Conservation (phyloP, 1,140 invertebrate genomes). For the Lepidurus arcticus region DNA sequence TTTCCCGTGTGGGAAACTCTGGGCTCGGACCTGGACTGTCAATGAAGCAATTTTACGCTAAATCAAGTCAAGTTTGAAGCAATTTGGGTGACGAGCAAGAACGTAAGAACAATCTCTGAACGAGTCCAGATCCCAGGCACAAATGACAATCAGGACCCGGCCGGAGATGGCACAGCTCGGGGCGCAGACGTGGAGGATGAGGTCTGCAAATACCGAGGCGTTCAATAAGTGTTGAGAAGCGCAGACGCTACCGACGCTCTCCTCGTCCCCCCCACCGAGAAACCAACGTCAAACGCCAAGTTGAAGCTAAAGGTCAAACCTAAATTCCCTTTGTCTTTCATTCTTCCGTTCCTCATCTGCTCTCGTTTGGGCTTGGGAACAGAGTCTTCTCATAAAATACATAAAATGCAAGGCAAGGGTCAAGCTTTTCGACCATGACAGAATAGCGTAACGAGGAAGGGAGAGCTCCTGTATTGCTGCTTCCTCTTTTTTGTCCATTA, state of each 20-base stretch:
- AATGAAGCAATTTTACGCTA: neutral
- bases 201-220: neutral
- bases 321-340: neutral
- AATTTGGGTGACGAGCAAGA: neutral
- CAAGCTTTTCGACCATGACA: too few species aligned
- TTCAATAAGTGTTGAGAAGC: neutral
- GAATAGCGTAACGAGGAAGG: too few species aligned
- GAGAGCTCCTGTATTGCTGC: too few species aligned
- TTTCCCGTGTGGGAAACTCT: too few species aligned
- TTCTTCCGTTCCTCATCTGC: neutral
- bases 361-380: neutral
- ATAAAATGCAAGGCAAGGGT: neutral
- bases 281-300: slow-evolving; percentile 20
- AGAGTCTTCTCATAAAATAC: neutral
- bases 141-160: slow-evolving; percentile 5
- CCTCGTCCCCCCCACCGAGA: neutral
- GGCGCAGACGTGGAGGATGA: slow-evolving; percentile 9
- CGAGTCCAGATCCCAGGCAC: slow-evolving; percentile 7
- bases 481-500: too few species aligned
- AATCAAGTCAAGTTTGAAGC: neutral
- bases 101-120: neutral
- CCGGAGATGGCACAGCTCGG: neutral
- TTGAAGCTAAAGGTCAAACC: slow-evolving; percentile 11
- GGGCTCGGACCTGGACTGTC: neutral
- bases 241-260: slow-evolving; percentile 7